phyloP scores from a whole-genome alignment of 2,113 vertebrate species.

The Syngnathus scovelli region DNA sequence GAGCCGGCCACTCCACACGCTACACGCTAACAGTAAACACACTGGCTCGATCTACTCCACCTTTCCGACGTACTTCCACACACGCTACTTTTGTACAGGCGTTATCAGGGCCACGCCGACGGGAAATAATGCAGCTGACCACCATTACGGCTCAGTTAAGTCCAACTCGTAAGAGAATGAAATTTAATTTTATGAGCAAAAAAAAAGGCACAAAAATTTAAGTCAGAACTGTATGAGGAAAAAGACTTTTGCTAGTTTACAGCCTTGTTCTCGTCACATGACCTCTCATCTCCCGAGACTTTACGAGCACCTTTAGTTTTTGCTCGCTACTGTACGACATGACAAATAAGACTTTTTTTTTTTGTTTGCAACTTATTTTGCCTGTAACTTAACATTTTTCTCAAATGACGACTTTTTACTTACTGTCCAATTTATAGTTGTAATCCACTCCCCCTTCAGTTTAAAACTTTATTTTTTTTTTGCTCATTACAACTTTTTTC shows the following conservation, averaged over 20 bases:
- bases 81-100: background rate
- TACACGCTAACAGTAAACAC: conserved; percentile 20
- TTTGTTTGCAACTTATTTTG: too few species aligned
- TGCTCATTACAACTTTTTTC: background rate
- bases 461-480: background rate
- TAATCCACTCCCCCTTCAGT: background rate
- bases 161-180: background rate
- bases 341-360: too few species aligned
- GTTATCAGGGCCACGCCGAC: background rate
- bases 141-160: background rate
- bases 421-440: background rate
- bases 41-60: conserved; percentile 31
- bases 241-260: too few species aligned
- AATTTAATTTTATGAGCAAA: background rate
- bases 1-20: conserved; percentile 31
- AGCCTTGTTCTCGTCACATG: too few species aligned
- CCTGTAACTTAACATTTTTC: too few species aligned
- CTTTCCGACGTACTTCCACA: background rate
- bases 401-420: too few species aligned
- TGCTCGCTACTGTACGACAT: too few species aligned
- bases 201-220: background rate
- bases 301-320: too few species aligned
- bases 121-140: background rate
- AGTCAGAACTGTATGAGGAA: background rate
- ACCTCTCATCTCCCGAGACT: too few species aligned